Evolutionary conservation across 2,113 vertebrate species (phyloP).

Genomic region (Catagonus wagneri): DNA sequence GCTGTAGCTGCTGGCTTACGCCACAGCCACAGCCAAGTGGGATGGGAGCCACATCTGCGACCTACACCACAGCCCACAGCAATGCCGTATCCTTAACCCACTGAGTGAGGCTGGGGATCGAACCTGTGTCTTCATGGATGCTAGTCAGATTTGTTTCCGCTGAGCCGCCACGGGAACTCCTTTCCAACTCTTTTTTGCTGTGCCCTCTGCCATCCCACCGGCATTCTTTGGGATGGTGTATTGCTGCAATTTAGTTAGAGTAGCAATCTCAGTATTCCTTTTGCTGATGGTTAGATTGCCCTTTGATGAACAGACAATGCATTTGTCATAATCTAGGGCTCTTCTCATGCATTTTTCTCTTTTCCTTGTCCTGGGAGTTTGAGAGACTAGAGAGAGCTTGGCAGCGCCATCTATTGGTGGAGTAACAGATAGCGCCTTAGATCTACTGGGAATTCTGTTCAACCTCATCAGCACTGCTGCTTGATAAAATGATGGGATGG

Average conservation of each 20-base stretch:
- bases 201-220: accelerated
- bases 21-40: no score
- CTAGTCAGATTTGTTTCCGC: no score
- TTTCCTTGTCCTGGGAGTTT: background rate
- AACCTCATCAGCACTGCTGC: accelerated
- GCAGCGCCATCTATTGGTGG: background rate
- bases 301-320: background rate
- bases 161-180: no score
- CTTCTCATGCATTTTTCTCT: background rate
- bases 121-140: no score
- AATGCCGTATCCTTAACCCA: no score
- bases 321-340: accelerated
- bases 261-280: no score
- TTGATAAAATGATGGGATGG: no score
- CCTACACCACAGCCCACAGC: no score
- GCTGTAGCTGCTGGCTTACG: no score
- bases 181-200: accelerated
- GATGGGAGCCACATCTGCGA: no score
- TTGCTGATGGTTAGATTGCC: no score
- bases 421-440: accelerated
- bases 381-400: background rate
- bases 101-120: no score
- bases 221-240: accelerated
- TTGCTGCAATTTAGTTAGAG: background rate
- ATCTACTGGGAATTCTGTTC: background rate